Evolutionary conservation across 2,113 vertebrate species (phyloP).

Genomic region (Patagioenas fasciata): DNA sequence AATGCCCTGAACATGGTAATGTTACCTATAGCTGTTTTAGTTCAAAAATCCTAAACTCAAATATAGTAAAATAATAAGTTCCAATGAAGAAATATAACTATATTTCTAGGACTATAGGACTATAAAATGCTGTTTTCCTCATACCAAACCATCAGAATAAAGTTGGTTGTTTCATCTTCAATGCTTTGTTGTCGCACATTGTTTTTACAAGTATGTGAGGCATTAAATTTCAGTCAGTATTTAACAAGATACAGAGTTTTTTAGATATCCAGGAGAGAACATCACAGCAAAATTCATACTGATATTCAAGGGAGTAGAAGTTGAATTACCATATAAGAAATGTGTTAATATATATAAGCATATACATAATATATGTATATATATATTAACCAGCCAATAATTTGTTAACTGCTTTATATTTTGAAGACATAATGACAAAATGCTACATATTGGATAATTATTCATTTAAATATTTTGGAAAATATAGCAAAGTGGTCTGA

Average conservation of each 20-base stretch:
- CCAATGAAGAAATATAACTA: background rate
- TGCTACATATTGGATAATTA: background rate
- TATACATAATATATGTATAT: background rate
- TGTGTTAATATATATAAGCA: background rate
- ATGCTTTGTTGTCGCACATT: background rate
- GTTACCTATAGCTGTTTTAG: background rate
- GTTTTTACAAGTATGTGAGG: background rate
- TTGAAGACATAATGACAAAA: background rate
- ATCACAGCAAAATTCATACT: background rate
- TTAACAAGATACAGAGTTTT: background rate
- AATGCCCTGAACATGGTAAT: background rate
- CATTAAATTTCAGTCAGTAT: background rate
- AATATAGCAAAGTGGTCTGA: conserved; percentile 29
- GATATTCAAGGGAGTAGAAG: background rate
- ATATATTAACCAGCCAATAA: background rate
- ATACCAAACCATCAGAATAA: background rate
- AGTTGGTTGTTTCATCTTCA: background rate
- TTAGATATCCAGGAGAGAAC: background rate
- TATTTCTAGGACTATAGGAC: no score
- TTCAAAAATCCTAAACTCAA: background rate
- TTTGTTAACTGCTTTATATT: background rate
- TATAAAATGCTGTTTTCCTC: background rate
- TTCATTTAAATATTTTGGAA: conserved; percentile 22
- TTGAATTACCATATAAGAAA: background rate
- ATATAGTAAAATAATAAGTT: background rate